phyloP scores from a whole-genome alignment of 2,888 invertebrate species.

The Aspidiotus rigidus region DNA sequence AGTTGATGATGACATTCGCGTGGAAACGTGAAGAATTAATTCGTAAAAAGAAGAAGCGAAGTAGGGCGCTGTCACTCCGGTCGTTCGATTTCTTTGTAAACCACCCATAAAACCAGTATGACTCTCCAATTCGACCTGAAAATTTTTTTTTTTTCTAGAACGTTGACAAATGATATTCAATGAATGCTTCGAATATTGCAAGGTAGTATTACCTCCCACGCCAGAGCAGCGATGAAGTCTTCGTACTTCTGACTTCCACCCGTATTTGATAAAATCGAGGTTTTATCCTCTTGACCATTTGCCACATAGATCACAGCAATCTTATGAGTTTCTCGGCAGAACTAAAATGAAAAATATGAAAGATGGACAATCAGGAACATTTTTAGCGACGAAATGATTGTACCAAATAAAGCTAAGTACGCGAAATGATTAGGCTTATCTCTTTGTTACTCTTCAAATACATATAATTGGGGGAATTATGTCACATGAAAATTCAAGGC shows the following conservation, averaged over 20 bases:
- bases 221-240: constrained; percentile 62
- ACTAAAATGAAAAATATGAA: constrained; percentile 41
- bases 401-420: too few species aligned
- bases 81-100: constrained; percentile 65
- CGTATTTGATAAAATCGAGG: constrained; percentile 81
- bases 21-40: constrained; percentile 94
- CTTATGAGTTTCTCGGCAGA: constrained; percentile 88
- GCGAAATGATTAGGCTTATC: too few species aligned
- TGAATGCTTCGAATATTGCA: too few species aligned
- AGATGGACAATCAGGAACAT: too few species aligned
- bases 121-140: constrained; percentile 70
- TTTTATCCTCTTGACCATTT: constrained; percentile 94
- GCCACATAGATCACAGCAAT: constrained; percentile 96
- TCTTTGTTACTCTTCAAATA: too few species aligned
- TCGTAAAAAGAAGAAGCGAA: constrained; percentile 87
- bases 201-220: constrained; percentile 53
- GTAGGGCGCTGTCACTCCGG: constrained; percentile 88
- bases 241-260: constrained; percentile 91
- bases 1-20: constrained; percentile 77
- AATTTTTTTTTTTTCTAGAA: too few species aligned
- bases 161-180: too few species aligned
- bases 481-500: too few species aligned
- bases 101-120: constrained; percentile 95
- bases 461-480: too few species aligned
- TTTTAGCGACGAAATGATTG: too few species aligned